A percentile compares a stretch with the other conserved stretches of the same genome.
These are phyloP conservation scores for Lampropteryx suffumata DNA, from an alignment of 2,888 invertebrate species.

Conservation along the genomic window DNA sequence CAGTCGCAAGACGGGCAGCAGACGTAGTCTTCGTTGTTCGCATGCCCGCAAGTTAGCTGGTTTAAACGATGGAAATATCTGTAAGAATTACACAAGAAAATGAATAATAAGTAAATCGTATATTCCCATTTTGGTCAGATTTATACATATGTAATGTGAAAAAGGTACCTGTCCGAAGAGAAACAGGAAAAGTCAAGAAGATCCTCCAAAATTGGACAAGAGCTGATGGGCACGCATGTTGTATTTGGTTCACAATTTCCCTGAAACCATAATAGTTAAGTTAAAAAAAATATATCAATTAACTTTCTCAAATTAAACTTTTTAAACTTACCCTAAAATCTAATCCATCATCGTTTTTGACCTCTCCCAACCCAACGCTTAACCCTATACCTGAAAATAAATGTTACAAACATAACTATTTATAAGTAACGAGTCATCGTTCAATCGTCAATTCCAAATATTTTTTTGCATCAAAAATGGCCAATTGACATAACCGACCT, in stretches of 20 bases:
- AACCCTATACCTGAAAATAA: conserved; percentile 62
- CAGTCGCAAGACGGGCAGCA: conserved; percentile 84
- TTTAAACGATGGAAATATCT: conserved; percentile 81
- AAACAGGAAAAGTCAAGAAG: conserved; percentile 84
- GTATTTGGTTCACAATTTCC: conserved; percentile 68
- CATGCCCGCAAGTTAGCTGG: conserved; percentile 83
- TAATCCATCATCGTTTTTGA: conserved; percentile 45
- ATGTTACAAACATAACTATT: background rate
- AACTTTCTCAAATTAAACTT: too few relatives aligned
- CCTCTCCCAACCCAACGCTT: conserved; percentile 57
- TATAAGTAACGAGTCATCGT: too few relatives aligned
- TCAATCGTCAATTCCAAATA: background rate
- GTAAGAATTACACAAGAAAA: conserved; percentile 8
- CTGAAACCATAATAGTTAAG: conserved; percentile 44
- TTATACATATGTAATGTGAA: too few relatives aligned
- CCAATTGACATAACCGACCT: conserved; percentile 38
- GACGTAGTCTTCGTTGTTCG: conserved; percentile 80
- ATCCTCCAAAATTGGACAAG: conserved; percentile 81
- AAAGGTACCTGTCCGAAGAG: conserved; percentile 80
- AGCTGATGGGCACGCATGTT: conserved; percentile 79
- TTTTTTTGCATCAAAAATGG: background rate
- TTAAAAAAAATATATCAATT: too few relatives aligned
- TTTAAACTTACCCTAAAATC: conserved; percentile 46
- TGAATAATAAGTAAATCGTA: too few relatives aligned
- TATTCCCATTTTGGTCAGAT: too few relatives aligned